Base-by-base conservation (phyloP, 2,113 vertebrate species). In the Corythoichthys intestinalis region DNA sequence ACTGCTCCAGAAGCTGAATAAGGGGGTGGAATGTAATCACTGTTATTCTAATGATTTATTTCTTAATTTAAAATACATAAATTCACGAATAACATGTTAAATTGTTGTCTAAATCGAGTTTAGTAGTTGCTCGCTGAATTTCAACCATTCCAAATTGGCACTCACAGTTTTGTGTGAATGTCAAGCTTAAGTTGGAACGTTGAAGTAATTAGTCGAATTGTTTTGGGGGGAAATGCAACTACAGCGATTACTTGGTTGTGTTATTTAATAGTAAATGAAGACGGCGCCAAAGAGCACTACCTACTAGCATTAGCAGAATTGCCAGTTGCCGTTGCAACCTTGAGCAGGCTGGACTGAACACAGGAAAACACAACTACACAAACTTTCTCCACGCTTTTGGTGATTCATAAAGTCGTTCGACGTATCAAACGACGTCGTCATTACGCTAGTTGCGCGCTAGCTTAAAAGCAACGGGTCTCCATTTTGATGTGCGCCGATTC, bases 1-100 rank as follows among this genome's bases (percentile, higher is more conserved):
- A 89, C 90, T 89, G 90, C 89, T 92, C 89, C 87, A 75, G 73
- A 83, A 80, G 91, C 90, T 93, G 78, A 65, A 71, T 46, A 58
- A 38, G 44, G 44, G 56, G 56, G 44, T 63, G 44, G 44, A 46
- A 63, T 47, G 61, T 47, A 60, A 71, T 65, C 38, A 77, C 56
- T 58, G 56, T 58, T 15, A 58, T 37, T 8, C 9, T 44, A 44
- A 44, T 8, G 12, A 50, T 50, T 56, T 28, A 28, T 56, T 54
- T 12, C 5, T 37, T 6, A 4, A 35, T 35, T 53, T 53, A 34
- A 4, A 34, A 20, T 35, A 58, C 4, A 37, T 34, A 57, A 58
- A 58, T 37, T 35, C 34, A 37, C 56, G 12, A 58, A 6, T 56
- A 12, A 56, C 10, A 34, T 34, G n/a, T 2, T 2, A 28, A 35